Evolutionary conservation across 2,797 vertebrate species (phyloP).

Genomic region (Sebastes hopkinsi): DNA sequence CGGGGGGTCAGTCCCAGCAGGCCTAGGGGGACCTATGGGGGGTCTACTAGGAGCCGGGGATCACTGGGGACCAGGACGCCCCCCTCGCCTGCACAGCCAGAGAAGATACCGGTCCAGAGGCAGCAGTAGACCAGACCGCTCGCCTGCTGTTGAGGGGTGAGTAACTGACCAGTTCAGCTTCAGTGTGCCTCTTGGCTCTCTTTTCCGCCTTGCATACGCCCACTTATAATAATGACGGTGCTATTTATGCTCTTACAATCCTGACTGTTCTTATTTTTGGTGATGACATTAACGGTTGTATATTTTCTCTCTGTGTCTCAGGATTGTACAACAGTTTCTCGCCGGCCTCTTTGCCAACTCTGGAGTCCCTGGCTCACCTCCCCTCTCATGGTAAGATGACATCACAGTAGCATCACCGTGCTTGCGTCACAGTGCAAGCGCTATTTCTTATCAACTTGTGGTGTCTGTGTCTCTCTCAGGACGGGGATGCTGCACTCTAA

Average conservation of each 20-base stretch:
- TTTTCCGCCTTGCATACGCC: neutral
- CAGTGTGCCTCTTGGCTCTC: neutral
- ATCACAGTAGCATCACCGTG: neutral
- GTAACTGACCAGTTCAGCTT: neutral
- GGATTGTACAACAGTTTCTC: slow-evolving; percentile 96
- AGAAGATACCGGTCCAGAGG: slow-evolving; percentile 90
- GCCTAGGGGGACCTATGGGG: slow-evolving; percentile 76
- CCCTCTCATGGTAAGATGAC: slow-evolving; percentile 90
- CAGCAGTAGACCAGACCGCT: slow-evolving; percentile 91
- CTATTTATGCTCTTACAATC: neutral
- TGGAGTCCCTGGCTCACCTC: slow-evolving; percentile 89
- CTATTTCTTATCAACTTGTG: neutral
- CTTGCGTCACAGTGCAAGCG: neutral
- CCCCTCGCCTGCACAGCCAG: slow-evolving; percentile 87
- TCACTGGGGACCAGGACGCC: slow-evolving; percentile 89
- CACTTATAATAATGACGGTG: neutral
- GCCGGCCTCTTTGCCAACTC: slow-evolving; percentile 90
- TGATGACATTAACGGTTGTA: neutral
- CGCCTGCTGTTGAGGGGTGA: slow-evolving; percentile 94
- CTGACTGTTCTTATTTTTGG: neutral
- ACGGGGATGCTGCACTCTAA: slow-evolving; percentile 97
- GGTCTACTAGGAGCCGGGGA: slow-evolving; percentile 80
- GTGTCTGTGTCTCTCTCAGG: slow-evolving; percentile 77
- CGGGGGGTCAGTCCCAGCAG: slow-evolving; percentile 80
- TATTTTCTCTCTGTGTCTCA: slow-evolving; percentile 59